phyloP scores from a whole-genome alignment of 2,888 invertebrate species.

The Athalia rosae region DNA sequence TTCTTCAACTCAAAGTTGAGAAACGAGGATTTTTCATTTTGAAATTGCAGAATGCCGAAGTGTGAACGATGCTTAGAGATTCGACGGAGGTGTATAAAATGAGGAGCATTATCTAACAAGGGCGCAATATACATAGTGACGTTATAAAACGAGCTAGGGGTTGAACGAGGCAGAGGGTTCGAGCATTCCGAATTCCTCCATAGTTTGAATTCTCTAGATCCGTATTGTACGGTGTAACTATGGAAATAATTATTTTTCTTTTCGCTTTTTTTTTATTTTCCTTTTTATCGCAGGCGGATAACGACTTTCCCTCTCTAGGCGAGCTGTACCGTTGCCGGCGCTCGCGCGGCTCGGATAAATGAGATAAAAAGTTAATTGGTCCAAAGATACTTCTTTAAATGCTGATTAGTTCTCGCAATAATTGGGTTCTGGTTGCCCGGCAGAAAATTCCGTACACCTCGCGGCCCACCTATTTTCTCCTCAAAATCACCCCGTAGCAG shows the following conservation, averaged over 20 bases:
- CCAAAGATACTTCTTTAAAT: slow-evolving; percentile 32
- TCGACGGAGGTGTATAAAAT: background rate
- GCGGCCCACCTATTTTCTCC: background rate
- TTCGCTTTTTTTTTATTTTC: background rate
- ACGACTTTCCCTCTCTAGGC: too few relatives aligned
- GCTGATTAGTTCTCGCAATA: slow-evolving; percentile 33
- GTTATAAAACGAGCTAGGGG: background rate
- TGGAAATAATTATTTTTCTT: background rate
- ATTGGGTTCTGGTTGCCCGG: background rate
- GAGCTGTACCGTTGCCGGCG: background rate
- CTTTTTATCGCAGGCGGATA: background rate
- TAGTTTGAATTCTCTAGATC: background rate
- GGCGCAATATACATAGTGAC: background rate
- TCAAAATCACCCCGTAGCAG: background rate
- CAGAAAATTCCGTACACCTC: background rate
- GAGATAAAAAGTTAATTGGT: slow-evolving; percentile 34
- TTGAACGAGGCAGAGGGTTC: background rate
- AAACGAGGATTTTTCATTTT: too few relatives aligned
- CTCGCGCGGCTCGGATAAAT: background rate
- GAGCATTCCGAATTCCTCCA: slow-evolving; percentile 16
- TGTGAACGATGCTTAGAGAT: too few relatives aligned
- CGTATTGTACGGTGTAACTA: background rate
- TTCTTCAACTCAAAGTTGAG: too few relatives aligned
- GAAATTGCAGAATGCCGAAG: background rate
- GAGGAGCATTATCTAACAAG: background rate